A percentile compares a stretch with the other conserved stretches of the same genome.
Conservation (phyloP, 1,140 invertebrate species). For the Samia ricini region DNA sequence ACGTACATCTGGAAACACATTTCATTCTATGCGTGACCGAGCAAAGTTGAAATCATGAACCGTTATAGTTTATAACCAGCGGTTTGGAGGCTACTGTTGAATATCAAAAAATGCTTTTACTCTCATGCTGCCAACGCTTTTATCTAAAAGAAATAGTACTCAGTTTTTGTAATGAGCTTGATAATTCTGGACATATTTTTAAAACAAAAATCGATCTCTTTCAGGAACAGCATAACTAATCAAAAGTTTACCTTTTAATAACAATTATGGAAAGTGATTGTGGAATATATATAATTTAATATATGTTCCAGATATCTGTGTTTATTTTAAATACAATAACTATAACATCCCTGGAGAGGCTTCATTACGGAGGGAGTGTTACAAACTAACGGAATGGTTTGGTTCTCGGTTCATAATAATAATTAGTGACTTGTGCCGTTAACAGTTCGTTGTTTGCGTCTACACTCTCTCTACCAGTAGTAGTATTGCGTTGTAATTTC, state of each 20-base stretch:
- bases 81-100: conserved; percentile 13
- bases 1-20: conserved; percentile 3
- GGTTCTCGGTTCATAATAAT: conserved; percentile 52
- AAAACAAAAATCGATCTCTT: too few species aligned
- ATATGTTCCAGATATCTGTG: background rate
- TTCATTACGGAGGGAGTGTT: background rate
- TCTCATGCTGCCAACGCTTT: conserved; percentile 14
- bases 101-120: conserved; percentile 25
- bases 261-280: too few species aligned
- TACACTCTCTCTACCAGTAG: conserved; percentile 51
- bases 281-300: too few species aligned
- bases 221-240: too few species aligned
- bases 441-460: conserved; percentile 66
- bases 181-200: conserved; percentile 10
- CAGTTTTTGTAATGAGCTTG: conserved; percentile 20
- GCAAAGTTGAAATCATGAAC: conserved; percentile 29
- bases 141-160: conserved; percentile 23
- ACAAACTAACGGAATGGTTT: conserved; percentile 55
- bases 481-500: conserved; percentile 62
- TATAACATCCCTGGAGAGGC: background rate
- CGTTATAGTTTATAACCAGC: conserved; percentile 29
- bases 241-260: too few species aligned
- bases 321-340: background rate
- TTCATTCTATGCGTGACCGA: conserved; percentile 19
- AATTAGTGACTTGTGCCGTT: conserved; percentile 70